Conservation (phyloP, 1,140 invertebrate species). For the Listronotus oregonensis region DNA sequence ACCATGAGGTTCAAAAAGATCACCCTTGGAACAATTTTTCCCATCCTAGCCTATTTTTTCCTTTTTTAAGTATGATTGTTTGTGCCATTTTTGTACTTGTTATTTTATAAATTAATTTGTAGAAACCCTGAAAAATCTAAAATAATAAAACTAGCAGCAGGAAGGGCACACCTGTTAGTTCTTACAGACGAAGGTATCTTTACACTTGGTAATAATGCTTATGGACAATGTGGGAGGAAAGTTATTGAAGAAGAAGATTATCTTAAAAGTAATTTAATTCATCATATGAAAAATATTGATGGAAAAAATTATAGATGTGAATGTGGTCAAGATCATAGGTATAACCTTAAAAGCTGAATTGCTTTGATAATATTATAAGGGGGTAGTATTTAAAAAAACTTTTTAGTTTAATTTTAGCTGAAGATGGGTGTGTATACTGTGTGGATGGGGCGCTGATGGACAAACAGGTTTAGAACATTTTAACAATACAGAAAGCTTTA, state of each 20-base stretch:
- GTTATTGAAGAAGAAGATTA: slow-evolving; percentile 83
- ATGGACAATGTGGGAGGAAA: slow-evolving; percentile 89
- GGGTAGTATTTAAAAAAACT: background rate
- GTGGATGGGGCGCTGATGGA: slow-evolving; percentile 94
- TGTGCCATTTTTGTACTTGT: background rate
- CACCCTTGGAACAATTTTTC: slow-evolving; percentile 73
- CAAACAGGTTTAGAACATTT: slow-evolving; percentile 87
- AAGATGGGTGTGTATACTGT: slow-evolving; percentile 81
- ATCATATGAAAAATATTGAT: slow-evolving; percentile 70
- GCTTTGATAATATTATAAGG: background rate
- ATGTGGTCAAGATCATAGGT: slow-evolving; percentile 90
- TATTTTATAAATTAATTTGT: background rate
- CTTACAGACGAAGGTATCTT: slow-evolving; percentile 82
- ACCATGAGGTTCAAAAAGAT: slow-evolving; percentile 65
- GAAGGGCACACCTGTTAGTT: slow-evolving; percentile 84
- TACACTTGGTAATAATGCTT: slow-evolving; percentile 89
- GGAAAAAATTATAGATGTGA: slow-evolving; percentile 68
- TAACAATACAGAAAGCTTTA: slow-evolving; percentile 64
- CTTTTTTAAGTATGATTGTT: slow-evolving; percentile 60
- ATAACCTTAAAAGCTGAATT: slow-evolving; percentile 39
- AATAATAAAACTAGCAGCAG: slow-evolving; percentile 73
- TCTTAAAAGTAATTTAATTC: slow-evolving; percentile 64
- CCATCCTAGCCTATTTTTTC: slow-evolving; percentile 77
- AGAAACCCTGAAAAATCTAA: slow-evolving; percentile 58
- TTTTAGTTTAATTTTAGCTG: slow-evolving; percentile 77